Conservation (phyloP, 2,797 vertebrate genomes). For the Rhinella marina region DNA sequence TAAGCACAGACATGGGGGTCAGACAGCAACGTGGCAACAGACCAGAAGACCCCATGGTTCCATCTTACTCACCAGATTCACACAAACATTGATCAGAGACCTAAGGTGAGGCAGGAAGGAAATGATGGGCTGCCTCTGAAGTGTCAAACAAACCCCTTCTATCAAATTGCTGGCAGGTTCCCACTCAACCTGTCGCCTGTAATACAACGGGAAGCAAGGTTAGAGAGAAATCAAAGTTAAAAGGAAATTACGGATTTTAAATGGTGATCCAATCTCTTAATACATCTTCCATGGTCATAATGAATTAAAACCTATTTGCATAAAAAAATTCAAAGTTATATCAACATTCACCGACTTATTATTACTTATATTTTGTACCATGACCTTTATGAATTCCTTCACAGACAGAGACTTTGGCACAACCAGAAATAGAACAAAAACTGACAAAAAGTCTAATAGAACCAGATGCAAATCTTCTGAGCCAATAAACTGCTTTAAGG, state of each 20-base stretch:
- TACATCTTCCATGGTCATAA: constrained; percentile 25
- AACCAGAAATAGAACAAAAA: no score
- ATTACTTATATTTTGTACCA: no score
- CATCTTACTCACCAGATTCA: constrained; percentile 91
- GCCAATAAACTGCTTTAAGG: no score
- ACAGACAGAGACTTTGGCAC: no score
- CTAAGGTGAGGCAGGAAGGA: constrained; percentile 98
- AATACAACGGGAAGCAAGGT: constrained; percentile 78
- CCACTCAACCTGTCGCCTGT: constrained; percentile 99
- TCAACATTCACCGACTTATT: no score
- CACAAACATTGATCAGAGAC: constrained; percentile 98
- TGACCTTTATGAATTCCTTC: no score
- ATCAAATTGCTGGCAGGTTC: constrained; percentile 99
- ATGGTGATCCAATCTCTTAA: constrained; percentile 9
- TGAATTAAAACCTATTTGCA: neutral
- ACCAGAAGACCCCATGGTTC: neutral
- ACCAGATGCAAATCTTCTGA: no score
- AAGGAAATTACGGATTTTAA: constrained; percentile 63
- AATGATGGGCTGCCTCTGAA: constrained; percentile 99
- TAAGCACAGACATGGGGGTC: constrained; percentile 43
- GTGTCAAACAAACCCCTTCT: constrained; percentile 98
- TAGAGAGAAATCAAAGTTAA: constrained; percentile 63
- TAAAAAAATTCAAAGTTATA: neutral
- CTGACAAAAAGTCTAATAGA: no score
- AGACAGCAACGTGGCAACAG: constrained; percentile 26